Conservation (phyloP, 2,113 vertebrate species). For the Setophaga kirtlandii region DNA sequence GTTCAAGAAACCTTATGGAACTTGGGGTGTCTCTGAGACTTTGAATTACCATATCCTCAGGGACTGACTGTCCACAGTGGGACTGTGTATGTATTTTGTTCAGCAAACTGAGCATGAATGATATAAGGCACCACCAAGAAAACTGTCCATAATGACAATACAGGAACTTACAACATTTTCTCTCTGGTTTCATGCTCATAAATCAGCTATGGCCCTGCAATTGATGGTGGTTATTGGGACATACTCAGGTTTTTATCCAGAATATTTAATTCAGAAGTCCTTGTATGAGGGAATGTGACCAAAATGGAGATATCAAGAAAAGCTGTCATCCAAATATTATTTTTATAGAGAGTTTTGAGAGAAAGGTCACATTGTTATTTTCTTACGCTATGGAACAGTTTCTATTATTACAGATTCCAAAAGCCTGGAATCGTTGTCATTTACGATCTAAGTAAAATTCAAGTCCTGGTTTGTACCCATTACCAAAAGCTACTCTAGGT, state of each 20-base stretch:
- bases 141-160: not conserved
- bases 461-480: constrained; percentile 16
- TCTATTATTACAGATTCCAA: constrained; percentile 46
- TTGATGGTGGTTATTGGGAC: not conserved
- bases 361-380: constrained; percentile 64
- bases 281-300: not conserved
- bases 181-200: not conserved
- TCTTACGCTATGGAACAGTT: constrained; percentile 48
- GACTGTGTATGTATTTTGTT: not conserved
- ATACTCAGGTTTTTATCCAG: not conserved
- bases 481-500: not conserved
- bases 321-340: constrained; percentile 40
- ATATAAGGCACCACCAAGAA: not conserved
- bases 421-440: constrained; percentile 37
- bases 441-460: constrained; percentile 46
- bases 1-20: not conserved
- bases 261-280: constrained; percentile 25
- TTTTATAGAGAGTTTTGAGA: constrained; percentile 31
- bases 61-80: not conserved
- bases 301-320: constrained; percentile 55
- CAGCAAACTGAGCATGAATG: not conserved
- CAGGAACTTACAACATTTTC: not conserved
- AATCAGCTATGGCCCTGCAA: not conserved
- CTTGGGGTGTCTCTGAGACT: not conserved
- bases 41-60: not conserved